phyloP scores from a whole-genome alignment of 1,140 invertebrate species.

The Cotesia glomerata region DNA sequence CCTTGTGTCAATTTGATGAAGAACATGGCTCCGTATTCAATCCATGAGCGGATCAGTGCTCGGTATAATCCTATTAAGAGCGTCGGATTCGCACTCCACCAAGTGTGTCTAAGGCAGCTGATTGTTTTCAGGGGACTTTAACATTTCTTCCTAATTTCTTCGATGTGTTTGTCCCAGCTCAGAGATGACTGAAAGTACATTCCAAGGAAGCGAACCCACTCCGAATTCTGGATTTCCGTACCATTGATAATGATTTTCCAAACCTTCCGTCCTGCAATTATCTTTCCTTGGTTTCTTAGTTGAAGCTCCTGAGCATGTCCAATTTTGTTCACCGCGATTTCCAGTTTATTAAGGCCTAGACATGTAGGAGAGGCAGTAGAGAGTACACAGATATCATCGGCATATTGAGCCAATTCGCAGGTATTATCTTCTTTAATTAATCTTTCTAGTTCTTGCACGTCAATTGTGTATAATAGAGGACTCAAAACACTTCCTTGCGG shows the following conservation, averaged over 20 bases:
- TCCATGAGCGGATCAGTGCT: background rate
- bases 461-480: conserved; percentile 1
- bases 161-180: background rate
- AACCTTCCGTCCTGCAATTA: background rate
- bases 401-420: background rate
- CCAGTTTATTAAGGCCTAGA: background rate
- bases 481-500: conserved; percentile 11
- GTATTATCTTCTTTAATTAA: background rate
- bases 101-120: background rate
- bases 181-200: background rate
- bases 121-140: background rate
- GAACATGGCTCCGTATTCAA: conserved; percentile 7
- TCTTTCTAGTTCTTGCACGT: background rate
- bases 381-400: background rate
- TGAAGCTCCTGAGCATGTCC: background rate
- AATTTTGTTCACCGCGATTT: background rate
- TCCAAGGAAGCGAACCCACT: background rate
- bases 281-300: background rate
- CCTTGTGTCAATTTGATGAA: background rate
- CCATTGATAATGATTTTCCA: background rate
- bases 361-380: background rate
- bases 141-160: background rate
- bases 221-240: background rate
- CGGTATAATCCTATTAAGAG: background rate
- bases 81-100: conserved; percentile 6